A percentile compares a stretch with the other conserved stretches of the same genome.
phyloP scores from a whole-genome alignment of 1,140 invertebrate genomes.

The Cherax destructor region DNA sequence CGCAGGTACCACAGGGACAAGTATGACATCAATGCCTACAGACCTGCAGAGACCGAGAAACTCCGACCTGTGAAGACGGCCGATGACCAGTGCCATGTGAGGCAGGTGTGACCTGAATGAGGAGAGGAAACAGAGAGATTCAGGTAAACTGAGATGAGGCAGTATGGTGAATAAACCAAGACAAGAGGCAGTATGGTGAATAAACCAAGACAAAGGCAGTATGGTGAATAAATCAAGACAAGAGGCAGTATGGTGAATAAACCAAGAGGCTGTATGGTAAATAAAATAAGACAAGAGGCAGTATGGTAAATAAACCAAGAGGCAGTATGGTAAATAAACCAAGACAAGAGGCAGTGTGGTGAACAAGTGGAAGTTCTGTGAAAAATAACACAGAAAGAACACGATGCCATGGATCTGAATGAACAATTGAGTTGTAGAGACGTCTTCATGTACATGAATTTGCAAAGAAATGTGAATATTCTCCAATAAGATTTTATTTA shows the following conservation, averaged over 20 bases:
- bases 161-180: background rate
- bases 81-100: slow-evolving; percentile 18
- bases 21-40: slow-evolving; percentile 51
- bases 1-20: slow-evolving; percentile 45
- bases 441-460: background rate
- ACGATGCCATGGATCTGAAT: background rate
- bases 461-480: background rate
- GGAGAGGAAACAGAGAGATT: background rate
- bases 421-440: background rate
- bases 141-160: background rate
- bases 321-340: no score
- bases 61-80: slow-evolving; percentile 44
- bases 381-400: no score
- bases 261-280: background rate
- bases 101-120: slow-evolving; percentile 25
- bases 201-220: background rate
- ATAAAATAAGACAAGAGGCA: background rate
- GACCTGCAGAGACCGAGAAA: slow-evolving; percentile 41
- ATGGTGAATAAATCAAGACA: background rate
- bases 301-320: no score
- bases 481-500: background rate
- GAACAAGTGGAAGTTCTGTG: no score
- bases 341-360: background rate
- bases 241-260: background rate
- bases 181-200: background rate